Conservation (phyloP, 2,888 invertebrate species). For the Empis livida region DNA sequence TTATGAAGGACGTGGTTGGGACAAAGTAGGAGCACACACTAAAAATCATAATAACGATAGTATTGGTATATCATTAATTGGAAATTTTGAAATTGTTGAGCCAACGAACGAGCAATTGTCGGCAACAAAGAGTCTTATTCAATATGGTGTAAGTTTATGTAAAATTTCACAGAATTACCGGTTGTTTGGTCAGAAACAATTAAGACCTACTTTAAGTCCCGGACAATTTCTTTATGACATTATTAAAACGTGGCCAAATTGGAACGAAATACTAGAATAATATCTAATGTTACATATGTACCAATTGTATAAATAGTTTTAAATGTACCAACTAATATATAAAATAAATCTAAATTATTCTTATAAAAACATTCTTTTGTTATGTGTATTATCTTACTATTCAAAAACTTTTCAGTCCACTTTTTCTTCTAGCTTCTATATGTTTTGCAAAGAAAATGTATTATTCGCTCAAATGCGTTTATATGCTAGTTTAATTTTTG, state of each 20-base stretch:
- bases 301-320: too few relatives aligned
- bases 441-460: too few relatives aligned
- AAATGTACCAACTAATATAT: too few relatives aligned
- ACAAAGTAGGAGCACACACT: slow-evolving; percentile 55
- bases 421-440: too few relatives aligned
- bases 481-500: too few relatives aligned
- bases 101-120: slow-evolving; percentile 44
- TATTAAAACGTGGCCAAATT: slow-evolving; percentile 57
- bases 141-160: slow-evolving; percentile 45
- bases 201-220: slow-evolving; percentile 53
- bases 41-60: slow-evolving; percentile 50
- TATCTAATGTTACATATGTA: too few relatives aligned
- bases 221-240: slow-evolving; percentile 49
- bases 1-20: slow-evolving; percentile 65
- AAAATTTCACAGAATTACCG: slow-evolving; percentile 50
- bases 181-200: slow-evolving; percentile 54
- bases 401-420: too few relatives aligned
- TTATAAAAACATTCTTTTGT: too few relatives aligned
- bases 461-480: too few relatives aligned
- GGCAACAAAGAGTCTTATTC: slow-evolving; percentile 47
- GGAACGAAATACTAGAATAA: too few relatives aligned
- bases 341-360: too few relatives aligned
- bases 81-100: slow-evolving; percentile 44
- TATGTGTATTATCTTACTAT: too few relatives aligned
- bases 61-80: slow-evolving; percentile 59